phyloP scores from a whole-genome alignment of 1,140 invertebrate species.

The Harlomillsia oculata region DNA sequence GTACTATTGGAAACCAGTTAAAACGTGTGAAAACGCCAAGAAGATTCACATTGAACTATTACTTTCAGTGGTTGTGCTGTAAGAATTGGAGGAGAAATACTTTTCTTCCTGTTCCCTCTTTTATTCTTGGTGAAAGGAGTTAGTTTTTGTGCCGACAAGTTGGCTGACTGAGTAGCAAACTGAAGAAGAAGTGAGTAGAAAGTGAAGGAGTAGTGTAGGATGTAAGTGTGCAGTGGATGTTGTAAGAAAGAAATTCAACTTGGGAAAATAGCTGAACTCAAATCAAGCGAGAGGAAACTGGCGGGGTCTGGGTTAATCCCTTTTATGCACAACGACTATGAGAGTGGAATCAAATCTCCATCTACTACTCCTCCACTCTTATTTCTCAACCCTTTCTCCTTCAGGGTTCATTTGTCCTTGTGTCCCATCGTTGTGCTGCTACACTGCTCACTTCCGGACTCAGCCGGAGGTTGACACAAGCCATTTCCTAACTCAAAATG shows the following conservation, averaged over 20 bases:
- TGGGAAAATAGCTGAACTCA: constrained; percentile 7
- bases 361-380: background rate
- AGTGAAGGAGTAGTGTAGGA: too few species aligned
- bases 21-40: too few species aligned
- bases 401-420: constrained; percentile 3
- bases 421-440: constrained; percentile 1
- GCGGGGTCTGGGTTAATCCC: constrained; percentile 26
- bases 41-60: too few species aligned
- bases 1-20: too few species aligned
- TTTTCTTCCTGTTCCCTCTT: constrained; percentile 1
- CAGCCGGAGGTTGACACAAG: too few species aligned
- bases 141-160: background rate
- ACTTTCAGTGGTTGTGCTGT: too few species aligned
- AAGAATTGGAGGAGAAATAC: background rate
- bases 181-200: too few species aligned
- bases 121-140: background rate
- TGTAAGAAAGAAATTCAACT: too few species aligned
- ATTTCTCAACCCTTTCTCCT: background rate
- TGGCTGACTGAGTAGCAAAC: background rate
- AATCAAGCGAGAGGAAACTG: constrained; percentile 19
- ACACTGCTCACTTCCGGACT: background rate
- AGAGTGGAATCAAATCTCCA: constrained; percentile 27
- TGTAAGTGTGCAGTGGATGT: too few species aligned
- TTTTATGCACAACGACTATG: constrained; percentile 27
- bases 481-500: too few species aligned